A percentile compares a stretch with the other conserved stretches of the same genome.
These are phyloP conservation scores for Alitta virens DNA, from an alignment of 2,888 invertebrate species.

Conservation along the genomic window DNA sequence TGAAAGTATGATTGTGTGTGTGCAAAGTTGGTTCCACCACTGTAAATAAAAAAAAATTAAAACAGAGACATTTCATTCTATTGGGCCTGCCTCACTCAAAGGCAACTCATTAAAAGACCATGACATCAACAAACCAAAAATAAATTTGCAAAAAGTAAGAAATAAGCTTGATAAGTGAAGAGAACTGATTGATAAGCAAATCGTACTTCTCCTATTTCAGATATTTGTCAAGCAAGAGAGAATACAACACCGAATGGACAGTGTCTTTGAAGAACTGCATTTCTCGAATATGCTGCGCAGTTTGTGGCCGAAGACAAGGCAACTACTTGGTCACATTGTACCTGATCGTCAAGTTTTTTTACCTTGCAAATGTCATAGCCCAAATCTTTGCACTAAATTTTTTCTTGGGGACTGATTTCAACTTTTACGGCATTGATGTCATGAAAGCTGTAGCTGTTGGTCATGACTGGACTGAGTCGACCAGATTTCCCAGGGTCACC, in stretches of 20 bases:
- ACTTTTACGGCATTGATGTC: conserved; percentile 58
- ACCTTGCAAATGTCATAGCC: conserved; percentile 57
- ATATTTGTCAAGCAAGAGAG: conserved; percentile 28
- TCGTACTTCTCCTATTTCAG: background rate
- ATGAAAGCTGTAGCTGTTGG: conserved; percentile 56
- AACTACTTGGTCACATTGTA: conserved; percentile 58
- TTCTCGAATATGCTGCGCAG: conserved; percentile 47
- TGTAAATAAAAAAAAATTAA: too few relatives aligned
- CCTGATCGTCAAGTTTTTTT: conserved; percentile 56
- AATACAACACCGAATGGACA: conserved; percentile 47
- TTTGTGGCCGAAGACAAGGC: conserved; percentile 54
- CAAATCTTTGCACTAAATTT: conserved; percentile 59
- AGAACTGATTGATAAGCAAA: too few relatives aligned
- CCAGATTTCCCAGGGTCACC: conserved; percentile 52
- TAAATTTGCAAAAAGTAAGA: too few relatives aligned
- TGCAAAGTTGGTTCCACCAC: too few relatives aligned
- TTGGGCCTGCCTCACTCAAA: too few relatives aligned
- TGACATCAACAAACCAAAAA: too few relatives aligned
- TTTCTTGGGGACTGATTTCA: conserved; percentile 56
- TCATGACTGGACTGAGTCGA: conserved; percentile 48
- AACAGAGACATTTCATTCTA: too few relatives aligned
- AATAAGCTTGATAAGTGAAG: too few relatives aligned
- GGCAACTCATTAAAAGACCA: too few relatives aligned
- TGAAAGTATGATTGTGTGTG: too few relatives aligned
- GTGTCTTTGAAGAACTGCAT: conserved; percentile 48